Conservation (phyloP, 2,797 vertebrate species). For the Sylvilagus floridanus region DNA sequence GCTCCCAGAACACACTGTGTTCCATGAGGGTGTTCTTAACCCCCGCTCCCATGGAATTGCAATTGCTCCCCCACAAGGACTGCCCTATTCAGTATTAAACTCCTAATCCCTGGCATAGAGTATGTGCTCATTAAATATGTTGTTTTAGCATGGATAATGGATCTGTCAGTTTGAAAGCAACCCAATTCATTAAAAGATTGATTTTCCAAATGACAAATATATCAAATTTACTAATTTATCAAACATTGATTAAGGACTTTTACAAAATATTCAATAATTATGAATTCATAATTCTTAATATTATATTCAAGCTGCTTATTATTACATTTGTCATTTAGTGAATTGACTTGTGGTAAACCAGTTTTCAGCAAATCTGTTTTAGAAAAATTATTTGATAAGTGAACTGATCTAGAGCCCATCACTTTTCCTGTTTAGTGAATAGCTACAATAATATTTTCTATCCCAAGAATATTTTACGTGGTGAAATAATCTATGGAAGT, state of each 20-base stretch:
- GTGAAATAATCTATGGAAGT: constrained; percentile 20
- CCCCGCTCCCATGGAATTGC: neutral
- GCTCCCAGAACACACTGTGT: neutral
- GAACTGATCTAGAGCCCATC: neutral
- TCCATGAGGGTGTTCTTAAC: neutral
- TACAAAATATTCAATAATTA: neutral
- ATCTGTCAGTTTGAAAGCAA: neutral
- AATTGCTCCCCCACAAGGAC: neutral
- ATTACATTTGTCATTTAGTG: neutral
- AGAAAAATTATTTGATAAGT: neutral
- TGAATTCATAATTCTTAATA: neutral
- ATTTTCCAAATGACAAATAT: neutral
- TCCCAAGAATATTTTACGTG: neutral
- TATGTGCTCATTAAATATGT: neutral
- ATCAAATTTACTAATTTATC: neutral
- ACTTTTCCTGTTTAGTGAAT: constrained; percentile 19
- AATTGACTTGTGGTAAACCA: constrained; percentile 23
- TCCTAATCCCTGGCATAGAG: neutral
- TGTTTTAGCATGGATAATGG: constrained; percentile 18
- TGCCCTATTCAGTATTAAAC: neutral
- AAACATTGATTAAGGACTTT: constrained; percentile 12
- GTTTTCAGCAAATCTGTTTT: constrained; percentile 22
- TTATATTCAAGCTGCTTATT: constrained; percentile 5
- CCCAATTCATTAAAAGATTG: neutral
- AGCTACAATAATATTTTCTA: neutral